Evolutionary conservation across 2,888 invertebrate genomes (phyloP).

Genomic region (Acleris cristana): DNA sequence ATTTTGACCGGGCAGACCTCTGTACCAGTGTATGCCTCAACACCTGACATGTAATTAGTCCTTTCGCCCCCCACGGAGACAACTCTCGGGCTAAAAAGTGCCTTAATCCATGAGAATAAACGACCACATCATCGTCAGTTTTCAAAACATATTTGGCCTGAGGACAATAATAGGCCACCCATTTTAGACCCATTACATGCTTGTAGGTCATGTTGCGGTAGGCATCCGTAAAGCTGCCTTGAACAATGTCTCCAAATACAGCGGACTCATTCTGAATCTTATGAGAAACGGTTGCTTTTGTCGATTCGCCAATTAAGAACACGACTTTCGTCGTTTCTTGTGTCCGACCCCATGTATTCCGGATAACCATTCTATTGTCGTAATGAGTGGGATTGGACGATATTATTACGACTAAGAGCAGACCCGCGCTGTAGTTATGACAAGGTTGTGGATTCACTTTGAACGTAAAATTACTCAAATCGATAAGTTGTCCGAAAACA

Average conservation of each 20-base stretch:
- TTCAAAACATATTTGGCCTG: conserved; percentile 88
- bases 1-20: conserved; percentile 88
- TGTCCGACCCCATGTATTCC: conserved; percentile 89
- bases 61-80: conserved; percentile 84
- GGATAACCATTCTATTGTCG: conserved; percentile 86
- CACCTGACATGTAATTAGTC: conserved; percentile 86
- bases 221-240: conserved; percentile 90
- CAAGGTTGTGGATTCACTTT: conserved; percentile 84
- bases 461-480: conserved; percentile 86
- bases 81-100: conserved; percentile 83
- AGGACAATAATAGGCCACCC: conserved; percentile 88
- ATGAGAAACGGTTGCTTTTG: conserved; percentile 54
- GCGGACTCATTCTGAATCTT: conserved; percentile 84
- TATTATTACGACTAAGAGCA: conserved; percentile 86
- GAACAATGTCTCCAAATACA: conserved; percentile 87
- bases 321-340: conserved; percentile 82
- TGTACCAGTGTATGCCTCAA: conserved; percentile 77
- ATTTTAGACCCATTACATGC: conserved; percentile 92
- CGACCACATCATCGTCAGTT: conserved; percentile 90
- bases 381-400: conserved; percentile 88
- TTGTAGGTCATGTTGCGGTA: conserved; percentile 94
- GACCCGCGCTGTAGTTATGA: conserved; percentile 60
- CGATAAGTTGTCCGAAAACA: conserved; percentile 71
- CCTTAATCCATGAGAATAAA: conserved; percentile 86
- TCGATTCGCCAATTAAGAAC: conserved; percentile 86